phyloP scores from a whole-genome alignment of 2,113 vertebrate species.

The Ptilorrhoa leucosticta region DNA sequence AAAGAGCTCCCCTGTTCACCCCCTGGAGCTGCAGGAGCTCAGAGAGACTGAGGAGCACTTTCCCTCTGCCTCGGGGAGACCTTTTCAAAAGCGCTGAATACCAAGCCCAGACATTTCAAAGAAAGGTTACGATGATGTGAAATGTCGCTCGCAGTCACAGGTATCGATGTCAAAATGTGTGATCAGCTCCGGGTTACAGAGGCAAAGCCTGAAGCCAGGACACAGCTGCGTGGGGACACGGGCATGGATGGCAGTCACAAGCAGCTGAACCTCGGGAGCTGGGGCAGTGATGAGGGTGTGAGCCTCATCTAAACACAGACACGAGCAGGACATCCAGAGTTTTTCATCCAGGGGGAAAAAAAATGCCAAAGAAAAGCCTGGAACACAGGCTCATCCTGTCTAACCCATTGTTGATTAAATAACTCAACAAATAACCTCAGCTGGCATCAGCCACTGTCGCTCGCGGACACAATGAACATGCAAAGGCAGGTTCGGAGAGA shows the following conservation, averaged over 20 bases:
- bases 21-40: neutral
- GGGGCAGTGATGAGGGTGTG: neutral
- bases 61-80: neutral
- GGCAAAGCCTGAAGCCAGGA: neutral
- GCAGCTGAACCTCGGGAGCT: neutral
- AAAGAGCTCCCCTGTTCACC: neutral
- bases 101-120: neutral
- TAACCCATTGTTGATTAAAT: neutral
- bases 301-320: neutral
- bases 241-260: neutral
- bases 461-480: no score
- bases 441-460: neutral
- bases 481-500: no score
- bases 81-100: neutral
- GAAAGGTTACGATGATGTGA: neutral
- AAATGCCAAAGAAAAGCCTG: neutral
- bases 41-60: neutral
- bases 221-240: neutral
- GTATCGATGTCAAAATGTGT: neutral
- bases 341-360: neutral
- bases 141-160: neutral
- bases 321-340: fast-evolving
- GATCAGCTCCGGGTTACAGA: neutral
- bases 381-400: fast-evolving
- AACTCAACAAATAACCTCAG: neutral